These are phyloP conservation scores for Bicyclus anynana DNA, from an alignment of 1,140 invertebrate genomes.

Conservation along the genomic window DNA sequence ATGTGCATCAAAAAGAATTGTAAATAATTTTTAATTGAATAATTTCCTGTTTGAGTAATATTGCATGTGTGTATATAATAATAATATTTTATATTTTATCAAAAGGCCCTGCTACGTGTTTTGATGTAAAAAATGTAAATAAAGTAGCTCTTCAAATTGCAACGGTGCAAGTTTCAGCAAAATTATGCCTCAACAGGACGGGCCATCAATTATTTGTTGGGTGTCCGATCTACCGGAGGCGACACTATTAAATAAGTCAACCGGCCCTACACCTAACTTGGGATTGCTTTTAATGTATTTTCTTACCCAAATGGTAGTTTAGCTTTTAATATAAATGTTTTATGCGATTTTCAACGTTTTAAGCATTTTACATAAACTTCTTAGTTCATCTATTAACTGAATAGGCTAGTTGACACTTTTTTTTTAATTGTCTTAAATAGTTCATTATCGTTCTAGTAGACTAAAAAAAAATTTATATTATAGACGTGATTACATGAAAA, in stretches of 20 bases:
- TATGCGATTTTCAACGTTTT: too few relatives aligned
- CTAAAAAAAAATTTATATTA: too few relatives aligned
- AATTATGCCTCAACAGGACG: conserved; percentile 33
- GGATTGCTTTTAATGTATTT: background rate
- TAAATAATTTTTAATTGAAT: background rate
- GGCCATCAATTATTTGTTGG: conserved; percentile 38
- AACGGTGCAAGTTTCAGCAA: background rate
- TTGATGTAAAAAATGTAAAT: background rate
- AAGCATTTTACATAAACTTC: too few relatives aligned
- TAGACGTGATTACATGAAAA: too few relatives aligned
- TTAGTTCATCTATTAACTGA: too few relatives aligned
- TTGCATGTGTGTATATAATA: conserved; percentile 22
- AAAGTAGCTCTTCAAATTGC: conserved; percentile 6
- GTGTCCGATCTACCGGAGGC: conserved; percentile 31
- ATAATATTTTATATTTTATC: conserved; percentile 15
- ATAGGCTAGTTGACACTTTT: too few relatives aligned
- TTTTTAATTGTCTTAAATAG: too few relatives aligned
- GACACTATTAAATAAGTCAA: conserved; percentile 17
- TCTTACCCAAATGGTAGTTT: background rate
- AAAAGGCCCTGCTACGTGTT: conserved; percentile 2
- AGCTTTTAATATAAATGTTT: background rate
- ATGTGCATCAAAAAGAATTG: too few relatives aligned
- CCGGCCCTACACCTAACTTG: conserved; percentile 1
- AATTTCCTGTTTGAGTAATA: conserved; percentile 63
- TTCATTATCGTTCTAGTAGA: too few relatives aligned